Base-by-base conservation (phyloP, 2,797 vertebrate genomes). In the Monodelphis domestica region DNA sequence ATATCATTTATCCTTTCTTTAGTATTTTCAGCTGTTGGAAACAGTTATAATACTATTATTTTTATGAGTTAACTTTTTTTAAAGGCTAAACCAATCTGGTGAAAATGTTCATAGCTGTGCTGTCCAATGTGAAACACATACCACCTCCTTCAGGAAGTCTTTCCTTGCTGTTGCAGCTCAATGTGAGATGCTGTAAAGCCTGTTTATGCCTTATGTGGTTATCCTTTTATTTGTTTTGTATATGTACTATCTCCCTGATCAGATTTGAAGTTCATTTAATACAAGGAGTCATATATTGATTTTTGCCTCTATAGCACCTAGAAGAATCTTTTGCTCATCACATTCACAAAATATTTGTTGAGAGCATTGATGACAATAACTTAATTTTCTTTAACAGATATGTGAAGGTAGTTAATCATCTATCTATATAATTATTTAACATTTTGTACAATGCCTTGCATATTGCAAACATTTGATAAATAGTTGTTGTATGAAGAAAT, bases 1-100 rank as follows among this genome's bases (percentile, higher is more conserved):
- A 93, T 54, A 53, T 92, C 52, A 90, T 54, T 94, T 53, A 91
- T 70, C 51, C 15, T 87, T 91, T 96, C 57, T 87, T 55, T 94
- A 7, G 4, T 26, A 33, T 30, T 56, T 94, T 94, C 51, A 92
- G 33, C 5, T 91, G 15, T 94, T 92, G 52, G 70, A 45, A 89
- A 90, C 70, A 89, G 38, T 55, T 94, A 92, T 90, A 54, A 56
- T 91, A 50, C 10, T 90, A 89, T 87, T 91, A 56, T 87, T 94
- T 95, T 59, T 24, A 93, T 78, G 56, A 90, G 50, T 87, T 91
- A 45, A 12, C 26, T 89, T 95, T 95, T 30, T 51, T 56, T 89
- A 38, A 24, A 45, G 38, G 7, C 38, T 84, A 84, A 38, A 6
- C 15, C 78, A 90, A 57, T 90, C 57, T n/a, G 50, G 30, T 38